These are phyloP conservation scores for Daptonema setosum DNA, from an alignment of 2,888 invertebrate genomes.

Conservation along the genomic window DNA sequence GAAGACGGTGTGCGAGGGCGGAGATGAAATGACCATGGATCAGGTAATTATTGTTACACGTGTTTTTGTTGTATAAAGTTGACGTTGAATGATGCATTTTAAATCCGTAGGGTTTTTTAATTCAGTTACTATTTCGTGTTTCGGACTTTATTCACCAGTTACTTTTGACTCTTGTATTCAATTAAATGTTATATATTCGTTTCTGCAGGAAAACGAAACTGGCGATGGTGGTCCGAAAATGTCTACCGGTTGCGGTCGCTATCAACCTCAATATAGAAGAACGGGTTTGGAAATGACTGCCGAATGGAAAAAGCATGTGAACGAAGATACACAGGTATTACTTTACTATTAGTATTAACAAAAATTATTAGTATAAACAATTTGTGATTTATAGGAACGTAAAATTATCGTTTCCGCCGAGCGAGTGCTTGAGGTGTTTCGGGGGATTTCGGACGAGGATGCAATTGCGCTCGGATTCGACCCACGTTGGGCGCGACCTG, in stretches of 20 bases:
- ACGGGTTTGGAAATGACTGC: constrained; percentile 76
- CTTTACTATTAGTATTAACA: too few relatives aligned
- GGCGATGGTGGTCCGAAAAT: constrained; percentile 38
- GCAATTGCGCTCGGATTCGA: constrained; percentile 58
- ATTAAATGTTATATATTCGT: too few relatives aligned
- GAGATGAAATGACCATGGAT: constrained; percentile 70
- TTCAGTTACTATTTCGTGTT: too few relatives aligned
- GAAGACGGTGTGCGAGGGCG: constrained; percentile 91
- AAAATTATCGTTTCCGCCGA: constrained; percentile 83
- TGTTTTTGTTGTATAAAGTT: neutral
- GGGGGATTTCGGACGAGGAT: constrained; percentile 86
- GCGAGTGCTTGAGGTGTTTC: constrained; percentile 78
- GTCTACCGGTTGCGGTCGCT: constrained; percentile 92
- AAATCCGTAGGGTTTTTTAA: too few relatives aligned
- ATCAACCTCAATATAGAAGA: constrained; percentile 74
- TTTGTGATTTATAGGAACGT: constrained; percentile 40
- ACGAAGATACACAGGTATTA: constrained; percentile 74
- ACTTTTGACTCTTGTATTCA: too few relatives aligned
- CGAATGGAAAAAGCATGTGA: constrained; percentile 84
- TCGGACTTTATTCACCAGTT: too few relatives aligned
- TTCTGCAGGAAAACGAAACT: constrained; percentile 13
- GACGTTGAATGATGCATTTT: too few relatives aligned
- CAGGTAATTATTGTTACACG: constrained; percentile 38
- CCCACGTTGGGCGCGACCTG: constrained; percentile 62
- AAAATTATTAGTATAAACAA: neutral